Evolutionary conservation across 2,113 vertebrate species (phyloP).

Genomic region (Cebus imitator): DNA sequence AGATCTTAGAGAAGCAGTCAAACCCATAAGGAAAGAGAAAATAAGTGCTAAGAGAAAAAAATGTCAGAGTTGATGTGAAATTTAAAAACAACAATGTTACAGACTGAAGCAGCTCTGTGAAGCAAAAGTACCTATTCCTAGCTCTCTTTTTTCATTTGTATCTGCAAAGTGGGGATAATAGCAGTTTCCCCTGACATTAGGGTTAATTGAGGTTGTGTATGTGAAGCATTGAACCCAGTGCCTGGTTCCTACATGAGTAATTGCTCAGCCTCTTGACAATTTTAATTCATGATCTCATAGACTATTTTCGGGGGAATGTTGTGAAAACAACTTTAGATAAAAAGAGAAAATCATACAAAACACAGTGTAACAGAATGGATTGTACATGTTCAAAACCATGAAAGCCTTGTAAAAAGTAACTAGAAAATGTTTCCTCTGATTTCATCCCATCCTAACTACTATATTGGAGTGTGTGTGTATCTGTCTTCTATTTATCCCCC

Average conservation of each 20-base stretch:
- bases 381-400: not conserved
- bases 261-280: not conserved
- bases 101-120: not conserved
- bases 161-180: not conserved
- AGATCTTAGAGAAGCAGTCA: not conserved
- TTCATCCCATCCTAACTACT: not conserved
- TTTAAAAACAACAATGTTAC: not conserved
- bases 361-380: not conserved
- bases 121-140: not conserved
- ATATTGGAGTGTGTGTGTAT: not conserved
- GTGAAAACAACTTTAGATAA: not conserved
- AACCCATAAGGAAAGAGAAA: not conserved
- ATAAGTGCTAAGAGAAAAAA: constrained; percentile 6
- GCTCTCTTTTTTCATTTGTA: not conserved
- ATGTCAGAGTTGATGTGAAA: not conserved
- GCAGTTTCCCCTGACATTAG: not conserved
- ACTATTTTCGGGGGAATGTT: not conserved
- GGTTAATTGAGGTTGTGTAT: not conserved
- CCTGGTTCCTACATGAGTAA: not conserved
- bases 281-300: not conserved
- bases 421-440: not conserved
- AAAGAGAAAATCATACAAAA: not conserved
- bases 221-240: not conserved
- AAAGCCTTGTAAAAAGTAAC: not conserved
- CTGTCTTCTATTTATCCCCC: not conserved